Evolutionary conservation across 2,797 vertebrate species (phyloP), one percentile per base, ranked within the genome.

Genomic region (Liasis olivaceus): DNA sequence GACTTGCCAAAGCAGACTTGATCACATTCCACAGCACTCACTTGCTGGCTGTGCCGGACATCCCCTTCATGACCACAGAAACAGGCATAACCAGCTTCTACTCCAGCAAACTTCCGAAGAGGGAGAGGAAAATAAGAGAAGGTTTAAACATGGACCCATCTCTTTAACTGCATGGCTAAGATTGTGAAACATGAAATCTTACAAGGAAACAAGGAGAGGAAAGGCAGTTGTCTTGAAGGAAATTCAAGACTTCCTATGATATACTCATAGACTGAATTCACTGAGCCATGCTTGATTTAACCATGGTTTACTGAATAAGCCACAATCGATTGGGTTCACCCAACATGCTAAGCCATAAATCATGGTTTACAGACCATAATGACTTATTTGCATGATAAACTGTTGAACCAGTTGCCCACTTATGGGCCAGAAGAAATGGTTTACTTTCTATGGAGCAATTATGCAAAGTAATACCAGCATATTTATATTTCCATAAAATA

Each of bases 11-110:
- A 98, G 91, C 97, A 98, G 87, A 97, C 96, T 95, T 98, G 97
- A 94, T 98, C 97, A 90, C 97, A 98, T 91, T 97, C 97, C 14
- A 97, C 97, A 54, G 96, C 96, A 0, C 95, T 94, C 81, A 95
- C 97, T 0, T 89, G 92, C 12, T 92, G 95, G 87, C 96, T 95
- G 5, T 90, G 89, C 13, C 94, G 91, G 90, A 97, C 93, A 91
- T 98, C 97, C 1, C 95, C 93, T 7, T 96, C 95, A 5, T 96
- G 95, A 89, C 97, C 97, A n/a, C 97, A 98, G 95, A 98, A 97
- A 93, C 97, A 98, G 84, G 97, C 97, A 5, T 97, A 98, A n/a
- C 97, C 97, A 0, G 97, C 97, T 87, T 98, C 97, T 60, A 98
- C 94, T 2, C 97, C 97, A 2, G 97, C 97, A 64, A 97, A 97